Evolutionary conservation across 2,797 vertebrate genomes (phyloP).

Genomic region (Fistularia commersonii): DNA sequence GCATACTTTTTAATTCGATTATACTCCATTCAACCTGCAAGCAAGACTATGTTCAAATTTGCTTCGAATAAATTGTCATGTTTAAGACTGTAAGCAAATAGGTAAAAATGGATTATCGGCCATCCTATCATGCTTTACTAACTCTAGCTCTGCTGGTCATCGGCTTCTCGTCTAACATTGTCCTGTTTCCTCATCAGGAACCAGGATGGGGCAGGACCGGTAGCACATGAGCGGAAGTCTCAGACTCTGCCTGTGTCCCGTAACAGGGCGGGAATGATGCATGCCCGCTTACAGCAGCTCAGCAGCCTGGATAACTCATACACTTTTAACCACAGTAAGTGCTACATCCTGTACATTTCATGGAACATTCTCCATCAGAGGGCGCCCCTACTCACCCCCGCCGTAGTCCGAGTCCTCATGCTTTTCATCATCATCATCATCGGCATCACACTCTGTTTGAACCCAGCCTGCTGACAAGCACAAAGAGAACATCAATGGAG

Average conservation of each 20-base stretch:
- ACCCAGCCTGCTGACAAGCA: constrained; percentile 16
- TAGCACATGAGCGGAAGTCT: constrained; percentile 98
- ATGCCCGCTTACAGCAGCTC: constrained; percentile 99
- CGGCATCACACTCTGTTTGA: constrained; percentile 19
- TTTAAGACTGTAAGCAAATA: not conserved
- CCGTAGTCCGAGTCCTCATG: constrained; percentile 26
- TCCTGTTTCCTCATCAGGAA: constrained; percentile 94
- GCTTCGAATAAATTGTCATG: no score
- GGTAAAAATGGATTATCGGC: constrained; percentile 6
- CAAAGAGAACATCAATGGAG: not conserved
- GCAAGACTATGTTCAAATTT: no score
- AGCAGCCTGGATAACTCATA: constrained; percentile 99
- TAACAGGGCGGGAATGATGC: constrained; percentile 98
- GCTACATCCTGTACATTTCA: constrained; percentile 30
- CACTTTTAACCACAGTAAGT: constrained; percentile 99
- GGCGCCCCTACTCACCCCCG: constrained; percentile 10
- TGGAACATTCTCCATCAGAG: constrained; percentile 18
- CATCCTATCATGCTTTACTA: constrained; percentile 71
- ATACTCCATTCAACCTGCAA: no score
- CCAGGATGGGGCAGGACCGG: constrained; percentile 96
- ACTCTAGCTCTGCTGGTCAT: constrained; percentile 67
- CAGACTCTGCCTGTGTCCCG: constrained; percentile 99
- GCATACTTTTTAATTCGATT: no score
- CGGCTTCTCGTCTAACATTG: constrained; percentile 75
- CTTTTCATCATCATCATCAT: constrained; percentile 32